Conservation (phyloP, 1,140 invertebrate species). For the Tribolium castaneum region DNA sequence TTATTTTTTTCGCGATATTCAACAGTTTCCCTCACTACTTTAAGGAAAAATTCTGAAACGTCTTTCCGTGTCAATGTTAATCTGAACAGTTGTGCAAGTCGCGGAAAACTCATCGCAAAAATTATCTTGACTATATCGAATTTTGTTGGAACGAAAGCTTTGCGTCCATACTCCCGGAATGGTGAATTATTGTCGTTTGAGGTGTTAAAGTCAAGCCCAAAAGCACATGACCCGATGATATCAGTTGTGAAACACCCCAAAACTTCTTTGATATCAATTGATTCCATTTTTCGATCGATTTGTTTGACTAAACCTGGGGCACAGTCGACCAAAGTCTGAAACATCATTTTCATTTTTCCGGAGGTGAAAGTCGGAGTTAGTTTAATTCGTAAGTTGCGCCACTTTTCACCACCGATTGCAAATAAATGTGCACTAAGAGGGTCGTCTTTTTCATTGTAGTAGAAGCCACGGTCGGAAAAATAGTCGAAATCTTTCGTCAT, state of each 20-base stretch:
- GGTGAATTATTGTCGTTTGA: conserved; percentile 61
- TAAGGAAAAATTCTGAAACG: conserved; percentile 56
- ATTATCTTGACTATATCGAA: background rate
- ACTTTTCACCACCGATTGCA: conserved; percentile 62
- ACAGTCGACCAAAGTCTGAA: conserved; percentile 48
- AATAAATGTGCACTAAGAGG: conserved; percentile 66
- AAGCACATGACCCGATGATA: background rate
- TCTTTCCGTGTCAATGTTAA: background rate
- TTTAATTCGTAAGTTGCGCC: conserved; percentile 64
- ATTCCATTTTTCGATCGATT: no score
- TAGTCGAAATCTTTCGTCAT: conserved; percentile 70
- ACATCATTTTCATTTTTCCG: conserved; percentile 66
- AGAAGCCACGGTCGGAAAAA: conserved; percentile 66
- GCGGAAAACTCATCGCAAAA: conserved; percentile 3
- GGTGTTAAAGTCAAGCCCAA: conserved; percentile 62
- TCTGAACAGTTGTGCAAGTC: background rate
- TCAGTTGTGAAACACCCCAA: background rate
- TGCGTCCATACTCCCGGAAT: conserved; percentile 55
- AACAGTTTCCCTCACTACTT: background rate
- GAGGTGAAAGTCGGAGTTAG: conserved; percentile 66
- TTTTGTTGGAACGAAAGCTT: background rate
- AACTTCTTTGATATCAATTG: background rate
- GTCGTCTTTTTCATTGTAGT: conserved; percentile 65
- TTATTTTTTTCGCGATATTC: conserved; percentile 26
- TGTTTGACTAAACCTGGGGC: no score